phyloP scores from a whole-genome alignment of 2,888 invertebrate genomes.

The Parapristionchus giblindavisi region DNA sequence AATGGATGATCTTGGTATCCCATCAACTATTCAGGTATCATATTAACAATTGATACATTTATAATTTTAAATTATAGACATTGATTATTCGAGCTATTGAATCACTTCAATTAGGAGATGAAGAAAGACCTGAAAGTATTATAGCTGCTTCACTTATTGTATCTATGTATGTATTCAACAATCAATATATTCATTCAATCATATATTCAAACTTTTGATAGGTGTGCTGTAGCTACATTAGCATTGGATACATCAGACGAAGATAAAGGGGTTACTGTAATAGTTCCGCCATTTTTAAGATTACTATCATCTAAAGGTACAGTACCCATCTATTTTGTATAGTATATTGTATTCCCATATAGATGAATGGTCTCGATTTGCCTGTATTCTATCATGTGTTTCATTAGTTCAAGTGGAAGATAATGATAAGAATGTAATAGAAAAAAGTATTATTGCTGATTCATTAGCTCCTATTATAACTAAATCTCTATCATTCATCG shows the following conservation, averaged over 20 bases:
- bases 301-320: slow-evolving; percentile 8
- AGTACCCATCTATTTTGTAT: too few species aligned
- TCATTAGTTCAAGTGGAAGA: not conserved
- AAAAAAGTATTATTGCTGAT: not conserved
- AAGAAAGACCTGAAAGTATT: not conserved
- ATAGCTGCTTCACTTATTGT: not conserved
- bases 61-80: not conserved
- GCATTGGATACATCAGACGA: not conserved
- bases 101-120: not conserved
- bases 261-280: slow-evolving; percentile 6
- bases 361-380: slow-evolving; percentile 22
- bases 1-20: slow-evolving; percentile 13
- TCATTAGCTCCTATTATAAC: slow-evolving; percentile 9
- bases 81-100: not conserved
- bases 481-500: slow-evolving; percentile 20
- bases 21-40: not conserved
- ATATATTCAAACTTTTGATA: not conserved
- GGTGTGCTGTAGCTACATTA: not conserved
- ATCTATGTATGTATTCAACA: not conserved
- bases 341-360: too few species aligned
- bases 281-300: slow-evolving; percentile 15
- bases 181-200: not conserved
- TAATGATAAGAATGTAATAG: not conserved
- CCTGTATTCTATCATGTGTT: not conserved
- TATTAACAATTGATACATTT: not conserved